phyloP scores from a whole-genome alignment of 37 sponge, comb jelly and placozoan species.

The Diacarnus erythraeanus region DNA sequence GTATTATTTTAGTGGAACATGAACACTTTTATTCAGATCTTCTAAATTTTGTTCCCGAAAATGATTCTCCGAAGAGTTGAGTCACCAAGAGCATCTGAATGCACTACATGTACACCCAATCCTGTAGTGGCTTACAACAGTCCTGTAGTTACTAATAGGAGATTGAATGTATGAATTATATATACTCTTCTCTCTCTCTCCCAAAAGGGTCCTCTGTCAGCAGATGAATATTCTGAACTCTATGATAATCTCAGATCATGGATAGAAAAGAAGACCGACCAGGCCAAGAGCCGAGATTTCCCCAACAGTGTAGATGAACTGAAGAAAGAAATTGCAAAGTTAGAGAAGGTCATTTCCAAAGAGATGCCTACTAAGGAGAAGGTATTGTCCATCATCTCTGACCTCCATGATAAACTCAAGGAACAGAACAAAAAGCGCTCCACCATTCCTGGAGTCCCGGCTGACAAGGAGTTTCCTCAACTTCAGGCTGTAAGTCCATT shows the following conservation, averaged over 20 bases:
- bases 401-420: constrained; percentile 39
- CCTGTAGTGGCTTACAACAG: too few relatives aligned
- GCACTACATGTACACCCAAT: too few relatives aligned
- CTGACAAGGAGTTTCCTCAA: constrained; percentile 7
- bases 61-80: too few relatives aligned
- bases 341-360: constrained; percentile 46
- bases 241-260: constrained; percentile 32
- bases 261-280: constrained; percentile 39
- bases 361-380: constrained; percentile 57
- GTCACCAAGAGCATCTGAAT: too few relatives aligned
- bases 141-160: too few relatives aligned
- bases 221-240: constrained; percentile 52
- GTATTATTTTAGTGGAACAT: too few relatives aligned
- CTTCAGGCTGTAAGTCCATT: constrained; percentile 21
- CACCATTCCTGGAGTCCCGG: constrained; percentile 9
- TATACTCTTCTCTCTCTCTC: too few relatives aligned
- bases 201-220: constrained; percentile 40
- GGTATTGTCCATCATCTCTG: constrained; percentile 48
- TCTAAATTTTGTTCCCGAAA: too few relatives aligned
- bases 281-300: constrained; percentile 38
- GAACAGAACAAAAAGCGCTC: constrained; percentile 27
- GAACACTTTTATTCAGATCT: too few relatives aligned
- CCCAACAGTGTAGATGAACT: constrained; percentile 41
- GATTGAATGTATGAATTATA: too few relatives aligned
- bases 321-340: constrained; percentile 7